These are phyloP conservation scores for Romanogobio albipinnatus DNA, from an alignment of 2,113 vertebrate species.

Conservation along the genomic window DNA sequence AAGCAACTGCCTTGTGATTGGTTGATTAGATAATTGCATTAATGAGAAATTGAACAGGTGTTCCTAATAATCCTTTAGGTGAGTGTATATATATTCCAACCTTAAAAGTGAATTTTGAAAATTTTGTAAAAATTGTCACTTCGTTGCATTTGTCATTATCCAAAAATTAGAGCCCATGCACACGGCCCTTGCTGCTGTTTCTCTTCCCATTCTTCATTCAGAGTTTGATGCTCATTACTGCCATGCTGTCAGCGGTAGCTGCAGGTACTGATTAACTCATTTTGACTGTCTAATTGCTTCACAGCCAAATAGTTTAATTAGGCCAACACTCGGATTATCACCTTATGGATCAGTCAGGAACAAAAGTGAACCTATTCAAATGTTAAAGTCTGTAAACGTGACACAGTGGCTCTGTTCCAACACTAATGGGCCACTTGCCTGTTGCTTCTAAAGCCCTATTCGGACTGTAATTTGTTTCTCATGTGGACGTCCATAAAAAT, in stretches of 20 bases:
- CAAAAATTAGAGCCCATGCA: neutral
- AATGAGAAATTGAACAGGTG: too few species aligned
- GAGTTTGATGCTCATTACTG: slow-evolving; percentile 11
- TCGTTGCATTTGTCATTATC: neutral
- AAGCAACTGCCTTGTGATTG: too few species aligned
- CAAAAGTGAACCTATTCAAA: neutral
- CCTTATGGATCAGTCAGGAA: slow-evolving; percentile 1
- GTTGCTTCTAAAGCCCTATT: neutral
- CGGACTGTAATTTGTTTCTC: too few species aligned
- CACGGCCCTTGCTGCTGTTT: neutral
- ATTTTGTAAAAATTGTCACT: too few species aligned
- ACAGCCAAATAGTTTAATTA: slow-evolving; percentile 2
- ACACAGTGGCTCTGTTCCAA: neutral
- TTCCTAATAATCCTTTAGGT: too few species aligned
- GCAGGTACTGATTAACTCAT: slow-evolving; percentile 44
- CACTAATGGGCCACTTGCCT: neutral
- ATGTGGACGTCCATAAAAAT: too few species aligned
- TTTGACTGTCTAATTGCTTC: slow-evolving; percentile 43
- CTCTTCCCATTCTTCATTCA: neutral
- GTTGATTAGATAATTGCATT: too few species aligned
- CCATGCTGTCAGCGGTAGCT: slow-evolving; percentile 31
- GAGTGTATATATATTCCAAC: neutral
- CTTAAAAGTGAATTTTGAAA: neutral
- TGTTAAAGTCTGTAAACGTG: neutral
- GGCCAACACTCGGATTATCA: neutral